Percentiles rank a stretch among this genome's conserved stretches.
Evolutionary conservation across 1,140 invertebrate genomes (phyloP).

Genomic region (Drosophila arawakana): DNA sequence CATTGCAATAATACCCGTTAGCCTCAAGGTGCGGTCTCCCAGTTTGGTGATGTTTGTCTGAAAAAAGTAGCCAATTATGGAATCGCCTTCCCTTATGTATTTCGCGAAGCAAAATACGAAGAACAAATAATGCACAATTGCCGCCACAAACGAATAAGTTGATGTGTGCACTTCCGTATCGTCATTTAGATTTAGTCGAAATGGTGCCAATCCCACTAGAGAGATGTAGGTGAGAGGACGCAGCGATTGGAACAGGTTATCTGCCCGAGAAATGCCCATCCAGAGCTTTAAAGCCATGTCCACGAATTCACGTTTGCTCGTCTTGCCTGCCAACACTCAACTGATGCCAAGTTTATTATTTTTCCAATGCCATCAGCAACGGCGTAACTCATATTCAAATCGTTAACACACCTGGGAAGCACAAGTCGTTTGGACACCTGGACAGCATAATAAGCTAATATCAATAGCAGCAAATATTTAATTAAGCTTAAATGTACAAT

Average conservation of each 20-base stretch:
- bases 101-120: constrained; percentile 73
- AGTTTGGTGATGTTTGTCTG: constrained; percentile 79
- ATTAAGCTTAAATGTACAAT: constrained; percentile 66
- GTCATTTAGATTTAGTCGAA: constrained; percentile 66
- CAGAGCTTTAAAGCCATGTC: constrained; percentile 68
- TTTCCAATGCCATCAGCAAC: constrained; percentile 37
- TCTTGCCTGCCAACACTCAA: constrained; percentile 44
- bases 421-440: constrained; percentile 41
- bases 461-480: constrained; percentile 73
- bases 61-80: constrained; percentile 82
- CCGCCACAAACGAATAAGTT: constrained; percentile 65
- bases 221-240: constrained; percentile 75
- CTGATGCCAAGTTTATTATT: constrained; percentile 47
- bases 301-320: constrained; percentile 43
- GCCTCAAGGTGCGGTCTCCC: constrained; percentile 68
- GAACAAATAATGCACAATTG: constrained; percentile 76
- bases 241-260: constrained; percentile 79
- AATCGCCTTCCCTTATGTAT: constrained; percentile 68
- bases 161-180: constrained; percentile 77
- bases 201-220: constrained; percentile 75
- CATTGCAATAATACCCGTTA: constrained; percentile 81
- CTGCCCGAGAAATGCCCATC: constrained; percentile 74
- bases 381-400: constrained; percentile 59
- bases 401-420: constrained; percentile 52
- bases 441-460: constrained; percentile 66